Evolutionary conservation across 2,888 invertebrate species (phyloP).

Genomic region (Balanococcus diminutus): DNA sequence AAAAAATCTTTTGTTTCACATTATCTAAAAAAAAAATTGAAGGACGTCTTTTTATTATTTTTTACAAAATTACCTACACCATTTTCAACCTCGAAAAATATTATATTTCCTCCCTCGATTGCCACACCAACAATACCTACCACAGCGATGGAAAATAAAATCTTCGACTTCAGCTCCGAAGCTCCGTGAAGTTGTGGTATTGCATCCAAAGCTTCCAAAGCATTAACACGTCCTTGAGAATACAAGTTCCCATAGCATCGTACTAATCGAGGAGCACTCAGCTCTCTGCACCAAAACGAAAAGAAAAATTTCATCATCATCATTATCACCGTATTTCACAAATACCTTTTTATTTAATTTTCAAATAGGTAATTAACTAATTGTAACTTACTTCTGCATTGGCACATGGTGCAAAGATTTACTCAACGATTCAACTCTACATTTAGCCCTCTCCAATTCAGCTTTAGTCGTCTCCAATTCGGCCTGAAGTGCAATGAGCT

Average conservation of each 20-base stretch:
- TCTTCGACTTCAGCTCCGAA: slow-evolving; percentile 90
- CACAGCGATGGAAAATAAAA: slow-evolving; percentile 93
- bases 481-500: slow-evolving; percentile 60
- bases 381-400: background rate
- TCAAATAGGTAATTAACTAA: no score
- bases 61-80: no score
- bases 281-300: slow-evolving; percentile 61
- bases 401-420: slow-evolving; percentile 52
- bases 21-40: no score
- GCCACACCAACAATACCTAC: slow-evolving; percentile 72
- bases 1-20: no score
- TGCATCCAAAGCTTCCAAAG: slow-evolving; percentile 82
- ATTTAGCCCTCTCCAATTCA: slow-evolving; percentile 63
- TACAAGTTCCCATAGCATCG: slow-evolving; percentile 85
- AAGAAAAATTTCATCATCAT: background rate
- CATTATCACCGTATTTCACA: background rate
- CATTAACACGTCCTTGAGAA: slow-evolving; percentile 81
- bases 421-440: slow-evolving; percentile 58
- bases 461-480: slow-evolving; percentile 63
- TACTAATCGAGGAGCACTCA: slow-evolving; percentile 66
- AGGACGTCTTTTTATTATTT: no score
- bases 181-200: slow-evolving; percentile 81
- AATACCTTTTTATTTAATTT: background rate
- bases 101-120: no score
- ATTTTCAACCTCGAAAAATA: no score